phyloP scores from a whole-genome alignment of 2,888 invertebrate genomes.

The Hybos culiciformis region DNA sequence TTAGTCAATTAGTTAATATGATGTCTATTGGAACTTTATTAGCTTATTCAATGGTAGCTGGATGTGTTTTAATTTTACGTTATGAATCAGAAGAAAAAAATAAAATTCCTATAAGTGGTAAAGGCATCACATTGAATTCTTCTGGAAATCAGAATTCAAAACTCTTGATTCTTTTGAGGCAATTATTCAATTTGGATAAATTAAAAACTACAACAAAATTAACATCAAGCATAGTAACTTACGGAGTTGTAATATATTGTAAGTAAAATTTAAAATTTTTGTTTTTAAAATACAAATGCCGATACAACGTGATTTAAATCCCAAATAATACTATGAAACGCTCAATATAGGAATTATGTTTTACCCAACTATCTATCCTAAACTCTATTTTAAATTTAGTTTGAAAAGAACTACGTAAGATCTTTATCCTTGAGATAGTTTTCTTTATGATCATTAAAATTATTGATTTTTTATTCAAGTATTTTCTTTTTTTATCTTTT shows the following conservation, averaged over 20 bases:
- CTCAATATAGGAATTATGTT: too few species aligned
- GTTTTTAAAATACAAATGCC: too few species aligned
- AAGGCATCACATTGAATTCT: background rate
- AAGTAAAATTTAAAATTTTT: too few species aligned
- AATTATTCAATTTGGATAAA: slow-evolving; percentile 6
- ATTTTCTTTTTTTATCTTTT: slow-evolving; percentile 3
- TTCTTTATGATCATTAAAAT: too few species aligned
- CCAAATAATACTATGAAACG: too few species aligned
- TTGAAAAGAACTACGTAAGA: too few species aligned
- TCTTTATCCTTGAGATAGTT: too few species aligned
- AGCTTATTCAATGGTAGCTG: slow-evolving; percentile 63
- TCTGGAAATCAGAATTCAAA: background rate
- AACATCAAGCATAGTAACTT: slow-evolving; percentile 9
- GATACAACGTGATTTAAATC: too few species aligned
- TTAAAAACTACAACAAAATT: background rate
- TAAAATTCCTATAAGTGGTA: background rate
- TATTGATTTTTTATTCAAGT: background rate
- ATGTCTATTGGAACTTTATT: slow-evolving; percentile 66
- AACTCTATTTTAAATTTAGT: too few species aligned
- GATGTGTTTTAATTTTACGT: slow-evolving; percentile 56
- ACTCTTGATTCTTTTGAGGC: background rate
- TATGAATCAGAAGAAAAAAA: slow-evolving; percentile 34
- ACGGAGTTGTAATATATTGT: slow-evolving; percentile 7
- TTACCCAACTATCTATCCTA: too few species aligned
- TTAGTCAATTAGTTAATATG: slow-evolving; percentile 58